Evolutionary conservation across 2,113 vertebrate species (phyloP), one percentile per base, ranked within the genome.

Genomic region (Garra rufa): DNA sequence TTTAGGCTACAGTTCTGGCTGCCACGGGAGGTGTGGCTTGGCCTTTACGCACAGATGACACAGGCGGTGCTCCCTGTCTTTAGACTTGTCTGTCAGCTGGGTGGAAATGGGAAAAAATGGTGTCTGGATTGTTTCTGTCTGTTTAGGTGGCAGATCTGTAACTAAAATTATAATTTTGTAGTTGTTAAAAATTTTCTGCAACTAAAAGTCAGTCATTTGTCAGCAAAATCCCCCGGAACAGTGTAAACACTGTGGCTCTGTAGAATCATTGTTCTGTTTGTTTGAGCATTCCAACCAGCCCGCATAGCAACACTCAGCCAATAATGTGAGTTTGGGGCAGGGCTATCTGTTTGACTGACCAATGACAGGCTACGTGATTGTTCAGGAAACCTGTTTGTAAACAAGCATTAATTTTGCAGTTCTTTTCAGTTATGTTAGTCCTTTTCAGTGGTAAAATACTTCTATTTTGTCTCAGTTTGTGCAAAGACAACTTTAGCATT

Each of bases 1-100:
- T 82, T 82, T 55, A 82, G 17, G 30, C 17, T 52, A 41, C 46
- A 41, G 26, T 81, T 52, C 46, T 34, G 38, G 34, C 34, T 79
- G 63, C 61, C 43, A 50, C 2, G 11, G 61, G 78, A 50, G 63
- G 28, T 10, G 44, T 65, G 78, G 61, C 44, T 24, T 81, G 19
- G 44, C 17, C 38, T 75, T 55, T 74, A n/a, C 9, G 21, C n/a
- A 28, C 41, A 50, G 15, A 76, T 48, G 43, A 67, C 59, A 69
- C 21, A 41, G 7, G 21, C 14, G 11, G 21, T 17, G 14, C 57
- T 63, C n/a, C 13, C 24, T 63, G 55, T 79, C 38, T 63, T 19
- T 15, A 9, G 55, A 24, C 30, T 52, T 30, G 13, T 76, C 15
- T 76, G 28, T 11, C 1, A 21, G 9, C 21, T 43, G 46, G 14